A percentile compares a stretch with the other conserved stretches of the same genome.
These are phyloP conservation scores for Rhynchophorus ferrugineus DNA, from an alignment of 1,140 invertebrate species.

Conservation along the genomic window DNA sequence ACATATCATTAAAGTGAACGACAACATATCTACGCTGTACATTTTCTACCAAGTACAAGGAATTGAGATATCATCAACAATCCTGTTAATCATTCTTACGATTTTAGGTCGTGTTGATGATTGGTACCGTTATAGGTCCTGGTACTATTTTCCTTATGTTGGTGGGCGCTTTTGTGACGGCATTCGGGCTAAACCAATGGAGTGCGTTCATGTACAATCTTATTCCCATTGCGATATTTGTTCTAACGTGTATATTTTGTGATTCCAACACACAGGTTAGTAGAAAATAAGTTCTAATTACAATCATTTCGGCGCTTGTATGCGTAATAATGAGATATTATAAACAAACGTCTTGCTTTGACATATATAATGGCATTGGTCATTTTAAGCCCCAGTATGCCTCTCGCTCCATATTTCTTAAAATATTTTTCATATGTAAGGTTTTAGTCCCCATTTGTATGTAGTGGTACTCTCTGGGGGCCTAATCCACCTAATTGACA, in stretches of 20 bases:
- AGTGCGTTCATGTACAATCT: slow-evolving; percentile 72
- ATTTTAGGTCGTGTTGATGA: slow-evolving; percentile 45
- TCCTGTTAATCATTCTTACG: background rate
- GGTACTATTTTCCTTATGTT: slow-evolving; percentile 88
- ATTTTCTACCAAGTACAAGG: slow-evolving; percentile 68
- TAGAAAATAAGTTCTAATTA: slow-evolving; percentile 2
- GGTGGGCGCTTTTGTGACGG: slow-evolving; percentile 78
- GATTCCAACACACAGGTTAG: slow-evolving; percentile 66
- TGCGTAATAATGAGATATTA: no score
- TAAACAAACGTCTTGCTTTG: no score
- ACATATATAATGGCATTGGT: no score
- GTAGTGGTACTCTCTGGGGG: no score
- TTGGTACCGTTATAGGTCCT: slow-evolving; percentile 70
- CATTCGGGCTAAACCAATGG: slow-evolving; percentile 71
- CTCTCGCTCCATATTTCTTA: no score
- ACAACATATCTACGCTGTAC: slow-evolving; percentile 78
- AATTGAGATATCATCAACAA: background rate
- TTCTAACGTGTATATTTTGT: slow-evolving; percentile 64
- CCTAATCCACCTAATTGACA: no score
- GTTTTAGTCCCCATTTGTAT: no score
- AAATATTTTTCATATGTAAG: no score
- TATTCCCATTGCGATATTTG: slow-evolving; percentile 65
- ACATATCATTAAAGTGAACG: slow-evolving; percentile 69
- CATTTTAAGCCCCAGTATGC: no score
- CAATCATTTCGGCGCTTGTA: no score